Evolutionary conservation across 2,888 invertebrate species (phyloP).

Genomic region (Zeuzera pyrina): DNA sequence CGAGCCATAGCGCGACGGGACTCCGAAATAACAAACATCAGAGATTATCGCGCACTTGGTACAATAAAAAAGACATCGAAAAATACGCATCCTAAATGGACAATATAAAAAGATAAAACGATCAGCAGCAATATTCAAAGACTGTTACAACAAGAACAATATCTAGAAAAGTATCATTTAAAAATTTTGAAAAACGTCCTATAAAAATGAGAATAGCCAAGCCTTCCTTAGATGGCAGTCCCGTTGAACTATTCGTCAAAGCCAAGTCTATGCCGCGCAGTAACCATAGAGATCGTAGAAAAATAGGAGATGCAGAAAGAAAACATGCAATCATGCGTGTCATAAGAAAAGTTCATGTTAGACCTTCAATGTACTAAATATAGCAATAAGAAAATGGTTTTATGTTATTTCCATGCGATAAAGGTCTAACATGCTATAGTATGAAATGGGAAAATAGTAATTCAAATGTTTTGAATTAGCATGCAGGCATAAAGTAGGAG

Average conservation of each 20-base stretch:
- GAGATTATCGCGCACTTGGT: constrained; percentile 55
- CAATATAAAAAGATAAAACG: constrained; percentile 27
- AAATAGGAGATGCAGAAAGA: constrained; percentile 62
- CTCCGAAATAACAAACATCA: constrained; percentile 37
- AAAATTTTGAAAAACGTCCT: constrained; percentile 28
- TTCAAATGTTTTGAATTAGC: constrained; percentile 40
- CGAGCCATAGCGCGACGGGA: constrained; percentile 57
- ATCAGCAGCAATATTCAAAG: constrained; percentile 1
- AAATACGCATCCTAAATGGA: constrained; percentile 47
- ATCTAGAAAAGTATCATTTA: too few species aligned
- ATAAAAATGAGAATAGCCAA: constrained; percentile 40
- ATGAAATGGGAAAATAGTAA: constrained; percentile 39
- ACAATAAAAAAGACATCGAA: constrained; percentile 38
- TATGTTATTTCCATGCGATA: too few species aligned
- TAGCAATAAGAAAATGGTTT: too few species aligned
- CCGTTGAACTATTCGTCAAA: constrained; percentile 58
- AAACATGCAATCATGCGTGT: constrained; percentile 62
- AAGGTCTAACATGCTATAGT: constrained; percentile 39
- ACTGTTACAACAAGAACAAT: constrained; percentile 35
- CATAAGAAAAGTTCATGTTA: constrained; percentile 34
- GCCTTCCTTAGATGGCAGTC: constrained; percentile 53
- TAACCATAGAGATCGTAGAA: constrained; percentile 74
- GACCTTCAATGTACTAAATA: constrained; percentile 38
- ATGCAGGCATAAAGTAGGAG: constrained; percentile 70
- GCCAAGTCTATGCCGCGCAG: constrained; percentile 70